Base-by-base conservation (phyloP, 2,888 invertebrate species). In the Acanthopleura granulata region DNA sequence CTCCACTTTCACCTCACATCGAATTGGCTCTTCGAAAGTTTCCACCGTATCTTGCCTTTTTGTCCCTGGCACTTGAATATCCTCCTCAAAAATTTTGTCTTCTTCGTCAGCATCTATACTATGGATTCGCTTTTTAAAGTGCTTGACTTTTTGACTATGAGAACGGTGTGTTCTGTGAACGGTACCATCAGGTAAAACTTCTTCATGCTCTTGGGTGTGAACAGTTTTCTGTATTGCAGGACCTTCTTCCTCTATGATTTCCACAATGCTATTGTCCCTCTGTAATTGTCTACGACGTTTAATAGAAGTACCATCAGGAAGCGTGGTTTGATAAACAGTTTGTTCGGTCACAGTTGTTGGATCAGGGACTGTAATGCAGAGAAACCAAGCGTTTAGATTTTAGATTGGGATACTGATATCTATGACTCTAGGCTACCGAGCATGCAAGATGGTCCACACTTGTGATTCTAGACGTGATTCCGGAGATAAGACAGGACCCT, bases 121-220 rank as follows among this genome's bases (percentile, higher is more conserved):
- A 50, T 77, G 79, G 11, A 84, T 66, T 71, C 80, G 78, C 72
- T 80, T 83, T 14, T 77, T 76, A 14, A 85, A 62, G 75, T 85
- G 84, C 73, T 82, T 82, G 1, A 85, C 49, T 14, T 85, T 83
- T 71, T 87, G 86, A 27, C 79, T 78, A 16, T 80, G 75, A 11
- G 84, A 82, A 70, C 71, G 78, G 49, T 84, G 85, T 14, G 73
- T 79, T 62, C 79, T 81, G 76, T 87, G 86, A 12, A 86, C 78
- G 4, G 88, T 88, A 4, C 88, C 88, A 79, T 87, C 87, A 12
- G 85, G 84, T 40, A 87, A 76, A 30, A 86, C 73, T 77, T 87
- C 85, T 74, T 85, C 83, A 15, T 83, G 78, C 61, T 86, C 85
- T 72, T 85, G 78, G 0, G 82, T 78, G n/a, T 85, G 79, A 1